Base-by-base conservation (phyloP, 2,113 vertebrate species). In the Fregetta grallaria region DNA sequence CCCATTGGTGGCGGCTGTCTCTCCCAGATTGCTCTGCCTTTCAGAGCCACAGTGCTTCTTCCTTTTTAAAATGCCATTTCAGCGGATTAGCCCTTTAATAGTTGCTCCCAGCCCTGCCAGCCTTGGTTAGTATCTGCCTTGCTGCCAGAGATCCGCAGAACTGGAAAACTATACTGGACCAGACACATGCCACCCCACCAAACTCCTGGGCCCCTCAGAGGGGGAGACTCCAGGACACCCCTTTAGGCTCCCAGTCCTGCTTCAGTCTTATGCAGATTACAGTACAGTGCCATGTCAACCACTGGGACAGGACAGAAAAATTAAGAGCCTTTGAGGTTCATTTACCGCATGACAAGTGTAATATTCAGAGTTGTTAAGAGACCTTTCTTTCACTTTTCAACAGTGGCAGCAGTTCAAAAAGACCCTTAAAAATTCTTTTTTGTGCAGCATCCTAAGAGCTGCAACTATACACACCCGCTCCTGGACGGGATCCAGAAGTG, bases 321-420 rank as follows among this genome's bases (percentile, higher is more conserved):
- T 6, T 2, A 40, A 40, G 7, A 93, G 52, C 61, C 78, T 74
- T 40, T 75, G 56, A 86, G 78, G 88, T 62, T 53, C 47, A 50
- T 80, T 93, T 72, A 55, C 30, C 3, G 29, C 13, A 8, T 71
- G 68, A 50, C 76, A 92, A 42, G 65, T 66, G 53, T 68, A 58
- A 94, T n/a, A 86, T 16, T 61, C 89, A 65, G 80, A 84, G 70
- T 11, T 5, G 3, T 68, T 67, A 71, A 56, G 13, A 76, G 75
- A 71, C 52, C 62, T 88, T 96, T 90, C 87, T 81, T 73, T 10
- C 50, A 79, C 83, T 91, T 86, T 82, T 86, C 81, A 96, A 50
- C 40, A 80, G 82, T 15, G 73, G 59, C 83, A 72, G 40, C 42
- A 72, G 52, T 40, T 96, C 76, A 87, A 80, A 95, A 72, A 90